Conservation (phyloP, 2,113 vertebrate genomes). For the Saccopteryx bilineata region DNA sequence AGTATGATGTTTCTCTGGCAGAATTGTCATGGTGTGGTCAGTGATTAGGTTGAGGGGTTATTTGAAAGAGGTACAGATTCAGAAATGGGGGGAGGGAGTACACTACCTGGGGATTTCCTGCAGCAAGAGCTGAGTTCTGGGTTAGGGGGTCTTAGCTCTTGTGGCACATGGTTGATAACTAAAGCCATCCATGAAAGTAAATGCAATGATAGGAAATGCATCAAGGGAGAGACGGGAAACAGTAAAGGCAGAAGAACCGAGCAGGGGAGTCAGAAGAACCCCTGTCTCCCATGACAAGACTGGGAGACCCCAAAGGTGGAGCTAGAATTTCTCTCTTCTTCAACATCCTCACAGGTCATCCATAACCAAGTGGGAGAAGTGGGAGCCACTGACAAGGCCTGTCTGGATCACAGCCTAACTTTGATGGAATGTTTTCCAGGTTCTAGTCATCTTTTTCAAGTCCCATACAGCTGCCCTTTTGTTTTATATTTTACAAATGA, state of each 20-base stretch:
- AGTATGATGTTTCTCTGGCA: not conserved
- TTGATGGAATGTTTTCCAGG: not conserved
- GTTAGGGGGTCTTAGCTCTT: not conserved
- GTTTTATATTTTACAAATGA: not conserved
- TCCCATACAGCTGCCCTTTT: not conserved
- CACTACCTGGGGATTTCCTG: not conserved
- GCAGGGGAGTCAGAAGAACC: too few species aligned
- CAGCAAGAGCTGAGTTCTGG: not conserved
- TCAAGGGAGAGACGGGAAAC: not conserved
- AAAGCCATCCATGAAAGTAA: not conserved
- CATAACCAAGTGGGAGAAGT: not conserved
- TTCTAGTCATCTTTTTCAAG: not conserved
- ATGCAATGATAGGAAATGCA: not conserved
- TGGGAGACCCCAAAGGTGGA: not conserved
- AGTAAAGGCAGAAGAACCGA: not conserved
- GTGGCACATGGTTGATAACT: not conserved
- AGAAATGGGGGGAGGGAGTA: not conserved
- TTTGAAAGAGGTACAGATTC: not conserved
- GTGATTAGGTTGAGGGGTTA: not conserved
- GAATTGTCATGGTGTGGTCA: not conserved
- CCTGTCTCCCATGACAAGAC: not conserved
- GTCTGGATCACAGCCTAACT: not conserved
- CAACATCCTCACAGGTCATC: not conserved
- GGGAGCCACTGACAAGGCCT: not conserved
- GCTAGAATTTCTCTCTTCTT: not conserved